Base-by-base conservation (phyloP, 2,888 invertebrate genomes). In the Pterostichus niger region DNA sequence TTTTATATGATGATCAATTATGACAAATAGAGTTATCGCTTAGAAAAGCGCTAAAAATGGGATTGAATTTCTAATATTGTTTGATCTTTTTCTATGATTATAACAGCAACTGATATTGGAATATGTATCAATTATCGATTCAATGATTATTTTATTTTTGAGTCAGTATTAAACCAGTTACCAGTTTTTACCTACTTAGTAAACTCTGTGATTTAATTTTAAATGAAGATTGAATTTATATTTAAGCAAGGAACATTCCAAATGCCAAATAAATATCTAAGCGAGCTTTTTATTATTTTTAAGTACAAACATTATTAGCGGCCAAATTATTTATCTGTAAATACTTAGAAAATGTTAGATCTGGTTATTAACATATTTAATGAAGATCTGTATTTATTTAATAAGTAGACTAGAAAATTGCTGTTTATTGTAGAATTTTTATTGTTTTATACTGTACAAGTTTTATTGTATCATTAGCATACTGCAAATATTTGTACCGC, bases 21-120 rank as follows among this genome's bases (percentile, higher is more conserved):
- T 88, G 87, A 88, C 88, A 87, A 84, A 86, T 88, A 82, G 87
- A 88, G 78, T 85, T 84, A 80, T 86, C 86, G 46, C 84, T 88
- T 71, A 84, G 86, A 24, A 85, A 86, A 84, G 88, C 87, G 40
- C 82, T 87, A 40, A 84, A 86, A 78, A 76, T 85, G 56, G 85
- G 81, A 35, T 81, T 84, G 64, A 84, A 85, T 77, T 76, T 76
- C 44, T 76, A 49, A 82, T n/a, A 9, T 31, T 9, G 11, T 54
- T 24, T 24, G 3, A 24, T 24, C 40, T 7, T 0, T 46, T 15
- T 10, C 15, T 24, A 40, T 13, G 11, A 40, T 44, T 73, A n/a
- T 2, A 31, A 24, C 17, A 59, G 59, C 59, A 59, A 40, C 9
- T 40, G 9, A 4, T 49, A n/a, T 1, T n/a, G 49, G 11, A 49